These are phyloP conservation scores for Noctua pronuba DNA, from an alignment of 2,888 invertebrate species.

Conservation along the genomic window DNA sequence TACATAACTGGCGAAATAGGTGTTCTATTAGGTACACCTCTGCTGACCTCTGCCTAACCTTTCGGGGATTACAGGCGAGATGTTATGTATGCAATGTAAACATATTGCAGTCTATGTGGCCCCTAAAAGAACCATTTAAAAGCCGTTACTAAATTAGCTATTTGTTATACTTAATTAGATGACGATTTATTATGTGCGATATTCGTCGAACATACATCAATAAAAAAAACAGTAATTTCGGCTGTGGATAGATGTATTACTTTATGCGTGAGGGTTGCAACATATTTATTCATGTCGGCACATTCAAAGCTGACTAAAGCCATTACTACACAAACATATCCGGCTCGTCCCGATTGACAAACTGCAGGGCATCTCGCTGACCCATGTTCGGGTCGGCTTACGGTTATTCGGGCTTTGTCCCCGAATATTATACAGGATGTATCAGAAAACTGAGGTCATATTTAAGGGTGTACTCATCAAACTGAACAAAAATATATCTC, in stretches of 20 bases:
- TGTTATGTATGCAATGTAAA: neutral
- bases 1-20: neutral
- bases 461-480: too few relatives aligned
- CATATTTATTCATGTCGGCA: neutral
- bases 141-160: slow-evolving; percentile 68
- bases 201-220: neutral
- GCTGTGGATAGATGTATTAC: neutral
- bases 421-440: neutral
- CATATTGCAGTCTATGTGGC: neutral
- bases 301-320: neutral
- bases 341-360: neutral
- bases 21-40: neutral
- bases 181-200: neutral
- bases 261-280: neutral
- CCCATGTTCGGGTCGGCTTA: too few relatives aligned
- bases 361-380: too few relatives aligned
- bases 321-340: too few relatives aligned
- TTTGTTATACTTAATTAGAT: slow-evolving; percentile 57
- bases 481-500: neutral
- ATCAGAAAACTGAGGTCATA: too few relatives aligned
- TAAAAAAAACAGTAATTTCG: neutral
- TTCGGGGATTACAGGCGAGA: neutral
- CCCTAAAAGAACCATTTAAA: neutral
- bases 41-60: neutral
- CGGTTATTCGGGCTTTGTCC: neutral